Conservation (phyloP, 2,888 invertebrate species). For the Platycheirus albimanus region DNA sequence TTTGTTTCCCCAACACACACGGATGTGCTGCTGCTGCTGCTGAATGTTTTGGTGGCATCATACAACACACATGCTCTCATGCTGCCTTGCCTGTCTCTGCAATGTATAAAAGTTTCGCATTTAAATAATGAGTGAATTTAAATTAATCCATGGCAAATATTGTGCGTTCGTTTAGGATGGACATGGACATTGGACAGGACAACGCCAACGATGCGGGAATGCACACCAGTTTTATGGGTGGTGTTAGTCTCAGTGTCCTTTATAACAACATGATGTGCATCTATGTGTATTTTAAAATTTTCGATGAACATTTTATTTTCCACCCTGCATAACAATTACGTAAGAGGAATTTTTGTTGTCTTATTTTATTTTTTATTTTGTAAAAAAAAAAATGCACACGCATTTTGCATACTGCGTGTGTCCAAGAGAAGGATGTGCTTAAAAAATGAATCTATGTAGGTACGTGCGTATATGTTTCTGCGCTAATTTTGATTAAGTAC, state of each 20-base stretch:
- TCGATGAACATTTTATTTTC: constrained; percentile 25
- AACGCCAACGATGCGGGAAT: constrained; percentile 17
- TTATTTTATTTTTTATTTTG: neutral
- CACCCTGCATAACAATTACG: constrained; percentile 33
- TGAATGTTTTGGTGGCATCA: constrained; percentile 15
- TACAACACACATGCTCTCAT: constrained; percentile 26
- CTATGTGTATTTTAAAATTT: constrained; percentile 14
- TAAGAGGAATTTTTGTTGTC: neutral
- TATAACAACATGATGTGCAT: no score
- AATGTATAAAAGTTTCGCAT: constrained; percentile 33
- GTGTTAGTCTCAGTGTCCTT: constrained; percentile 12
- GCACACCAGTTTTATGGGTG: constrained; percentile 11
- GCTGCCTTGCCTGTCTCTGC: neutral
- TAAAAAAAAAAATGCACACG: constrained; percentile 6
- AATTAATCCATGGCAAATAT: constrained; percentile 71
- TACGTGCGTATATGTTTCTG: neutral
- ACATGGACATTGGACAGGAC: no score
- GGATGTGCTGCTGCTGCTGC: constrained; percentile 14
- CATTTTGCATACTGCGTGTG: constrained; percentile 9
- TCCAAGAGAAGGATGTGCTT: constrained; percentile 16
- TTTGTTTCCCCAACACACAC: constrained; percentile 28
- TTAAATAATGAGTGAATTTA: constrained; percentile 71
- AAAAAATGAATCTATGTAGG: neutral
- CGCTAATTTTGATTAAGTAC: constrained; percentile 66
- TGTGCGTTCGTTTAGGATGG: constrained; percentile 51